Evolutionary conservation across 2,113 vertebrate genomes (phyloP).

Genomic region (Sarotherodon lohbergeri): DNA sequence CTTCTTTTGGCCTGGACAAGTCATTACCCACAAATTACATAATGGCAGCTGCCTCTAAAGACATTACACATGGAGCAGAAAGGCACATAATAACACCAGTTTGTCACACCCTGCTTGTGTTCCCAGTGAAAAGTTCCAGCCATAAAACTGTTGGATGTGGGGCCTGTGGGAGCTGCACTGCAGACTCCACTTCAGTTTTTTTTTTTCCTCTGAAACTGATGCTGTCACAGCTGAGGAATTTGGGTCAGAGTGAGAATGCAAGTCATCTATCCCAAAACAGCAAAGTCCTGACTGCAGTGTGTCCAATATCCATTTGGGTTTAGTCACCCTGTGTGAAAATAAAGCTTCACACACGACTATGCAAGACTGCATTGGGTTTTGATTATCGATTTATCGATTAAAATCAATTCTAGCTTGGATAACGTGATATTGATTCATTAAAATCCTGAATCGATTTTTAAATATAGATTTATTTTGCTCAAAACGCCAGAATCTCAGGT

Average conservation of each 20-base stretch:
- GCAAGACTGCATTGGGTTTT: not conserved
- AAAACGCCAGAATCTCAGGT: too few relatives aligned
- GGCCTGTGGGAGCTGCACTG: not conserved
- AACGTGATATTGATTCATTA: too few relatives aligned
- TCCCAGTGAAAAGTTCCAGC: not conserved
- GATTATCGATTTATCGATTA: accelerated
- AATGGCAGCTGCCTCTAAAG: slow-evolving; percentile 25
- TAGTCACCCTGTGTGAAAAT: not conserved
- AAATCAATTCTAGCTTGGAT: too few relatives aligned
- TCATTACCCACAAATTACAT: slow-evolving; percentile 55
- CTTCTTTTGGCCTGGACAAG: slow-evolving; percentile 21
- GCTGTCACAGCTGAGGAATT: slow-evolving; percentile 25
- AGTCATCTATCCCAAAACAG: not conserved
- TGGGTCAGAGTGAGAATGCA: not conserved
- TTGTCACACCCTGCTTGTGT: slow-evolving; percentile 18
- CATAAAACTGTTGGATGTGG: not conserved
- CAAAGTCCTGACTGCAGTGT: not conserved
- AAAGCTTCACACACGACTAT: not conserved
- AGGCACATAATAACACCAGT: slow-evolving; percentile 20
- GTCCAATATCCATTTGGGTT: not conserved
- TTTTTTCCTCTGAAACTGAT: not conserved
- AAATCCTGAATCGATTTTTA: too few relatives aligned
- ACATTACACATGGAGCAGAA: slow-evolving; percentile 27
- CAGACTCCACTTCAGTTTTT: not conserved
- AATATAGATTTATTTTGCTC: too few relatives aligned